Evolutionary conservation across 2,113 vertebrate genomes (phyloP).

Genomic region (Glaucomys volans): DNA sequence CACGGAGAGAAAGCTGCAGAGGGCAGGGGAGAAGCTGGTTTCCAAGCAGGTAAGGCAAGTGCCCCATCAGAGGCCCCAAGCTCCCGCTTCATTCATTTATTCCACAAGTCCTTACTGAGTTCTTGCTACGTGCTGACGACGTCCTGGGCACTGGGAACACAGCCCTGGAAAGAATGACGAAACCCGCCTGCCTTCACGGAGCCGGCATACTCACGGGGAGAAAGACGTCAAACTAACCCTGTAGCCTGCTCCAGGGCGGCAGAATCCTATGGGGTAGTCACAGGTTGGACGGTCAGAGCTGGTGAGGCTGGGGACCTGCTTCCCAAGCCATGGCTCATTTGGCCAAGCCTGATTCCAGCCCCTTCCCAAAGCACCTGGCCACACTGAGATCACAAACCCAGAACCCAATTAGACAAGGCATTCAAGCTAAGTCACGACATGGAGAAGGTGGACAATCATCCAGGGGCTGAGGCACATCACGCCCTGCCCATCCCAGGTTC

Average conservation of each 20-base stretch:
- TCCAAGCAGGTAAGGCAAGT: background rate
- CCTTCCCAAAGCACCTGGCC: background rate
- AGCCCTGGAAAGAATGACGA: background rate
- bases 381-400: background rate
- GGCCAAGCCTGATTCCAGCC: background rate
- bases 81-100: background rate
- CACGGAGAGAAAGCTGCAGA: constrained; percentile 15
- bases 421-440: background rate
- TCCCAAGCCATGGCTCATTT: background rate
- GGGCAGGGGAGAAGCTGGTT: background rate
- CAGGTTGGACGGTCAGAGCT: background rate
- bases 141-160: background rate
- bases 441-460: background rate
- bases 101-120: background rate
- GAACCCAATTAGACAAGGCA: background rate
- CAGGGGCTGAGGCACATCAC: background rate
- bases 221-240: no score
- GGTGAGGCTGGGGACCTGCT: no score
- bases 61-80: background rate
- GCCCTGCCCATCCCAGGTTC: background rate
- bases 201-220: background rate
- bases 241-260: background rate
- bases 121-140: background rate
- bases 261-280: no score
- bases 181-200: background rate